Evolutionary conservation across 2,888 invertebrate species (phyloP), one percentile per base, ranked within the genome.

Genomic region (Periphyllus acericola): DNA sequence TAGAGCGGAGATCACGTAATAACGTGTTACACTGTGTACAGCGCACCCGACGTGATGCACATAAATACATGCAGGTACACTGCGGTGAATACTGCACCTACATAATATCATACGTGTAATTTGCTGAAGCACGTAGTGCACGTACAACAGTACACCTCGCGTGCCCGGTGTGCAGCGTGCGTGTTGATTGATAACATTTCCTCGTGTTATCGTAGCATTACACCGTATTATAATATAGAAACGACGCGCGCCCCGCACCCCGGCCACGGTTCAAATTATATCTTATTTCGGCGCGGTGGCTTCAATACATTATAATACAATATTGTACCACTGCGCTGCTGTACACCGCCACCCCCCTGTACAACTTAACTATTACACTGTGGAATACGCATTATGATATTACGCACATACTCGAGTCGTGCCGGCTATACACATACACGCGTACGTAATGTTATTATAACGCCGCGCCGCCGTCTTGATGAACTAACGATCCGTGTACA

Each of bases 151-250:
- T 32, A 32, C 25, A 78, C 29, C 46, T 1, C 8, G 4, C 52
- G n/a, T n/a, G 32, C 32, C 32, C 52, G 3, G 21, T 52, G 52
- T 78, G 52, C 52, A 78, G n/a, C 78, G 52, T 55, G 14, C 52
- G 52, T 60, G 80, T 80, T 60, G 34, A 66, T 80, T 80, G 60
- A 80, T 66, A 66, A 36, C n/a, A n/a, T 80, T 80, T 19, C 55
- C 34, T 34, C 25, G 46, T 75, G 29, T 29, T 40, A 40, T 40
- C 9, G 6, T 3, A 3, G 8, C 6, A 40, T 40, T 40, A 9
- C 9, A 9, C 8, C n/a, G n/a, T 40, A 40, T 40, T 40, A 40
- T 40, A 40, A 36, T 36, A 36, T 36, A 17, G 17, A n/a, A 80
- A 36, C 60, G 17, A 66, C n/a, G 0, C 17, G 19, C 60, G 36